Conservation (phyloP, 2,888 invertebrate species). For the Tyria jacobaeae region DNA sequence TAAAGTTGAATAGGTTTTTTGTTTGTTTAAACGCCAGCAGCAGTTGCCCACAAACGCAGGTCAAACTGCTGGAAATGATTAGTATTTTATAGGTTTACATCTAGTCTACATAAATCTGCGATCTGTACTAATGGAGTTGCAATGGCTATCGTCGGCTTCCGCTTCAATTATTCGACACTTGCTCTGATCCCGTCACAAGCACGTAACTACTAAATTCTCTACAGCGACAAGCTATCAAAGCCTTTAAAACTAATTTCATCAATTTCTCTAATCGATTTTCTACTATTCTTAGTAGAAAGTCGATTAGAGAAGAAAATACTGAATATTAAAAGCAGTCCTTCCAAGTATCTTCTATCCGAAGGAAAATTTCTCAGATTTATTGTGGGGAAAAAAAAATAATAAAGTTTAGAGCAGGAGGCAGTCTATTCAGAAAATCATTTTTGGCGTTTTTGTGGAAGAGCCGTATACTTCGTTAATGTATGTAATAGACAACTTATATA, state of each 20-base stretch:
- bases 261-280: not conserved
- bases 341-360: not conserved
- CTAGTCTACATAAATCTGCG: conserved; percentile 30
- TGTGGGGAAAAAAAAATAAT: too few relatives aligned
- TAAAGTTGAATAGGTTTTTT: too few relatives aligned
- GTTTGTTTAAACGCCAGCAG: too few relatives aligned
- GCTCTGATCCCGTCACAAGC: conserved; percentile 28
- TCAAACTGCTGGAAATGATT: too few relatives aligned
- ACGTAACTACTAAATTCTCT: conserved; percentile 11
- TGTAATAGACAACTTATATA: too few relatives aligned
- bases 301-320: too few relatives aligned
- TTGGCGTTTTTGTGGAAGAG: too few relatives aligned
- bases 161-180: conserved; percentile 69
- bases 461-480: too few relatives aligned
- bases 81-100: conserved; percentile 19
- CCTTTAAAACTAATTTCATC: not conserved
- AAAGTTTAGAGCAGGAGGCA: too few relatives aligned
- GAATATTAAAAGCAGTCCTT: too few relatives aligned
- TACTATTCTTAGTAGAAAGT: not conserved
- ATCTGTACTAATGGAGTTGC: conserved; percentile 65
- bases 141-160: conserved; percentile 65
- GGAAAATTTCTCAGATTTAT: not conserved
- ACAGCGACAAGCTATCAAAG: not conserved
- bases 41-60: too few relatives aligned
- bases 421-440: too few relatives aligned